Evolutionary conservation across 2,113 vertebrate species (phyloP).

Genomic region (Dipodomys ordii): DNA sequence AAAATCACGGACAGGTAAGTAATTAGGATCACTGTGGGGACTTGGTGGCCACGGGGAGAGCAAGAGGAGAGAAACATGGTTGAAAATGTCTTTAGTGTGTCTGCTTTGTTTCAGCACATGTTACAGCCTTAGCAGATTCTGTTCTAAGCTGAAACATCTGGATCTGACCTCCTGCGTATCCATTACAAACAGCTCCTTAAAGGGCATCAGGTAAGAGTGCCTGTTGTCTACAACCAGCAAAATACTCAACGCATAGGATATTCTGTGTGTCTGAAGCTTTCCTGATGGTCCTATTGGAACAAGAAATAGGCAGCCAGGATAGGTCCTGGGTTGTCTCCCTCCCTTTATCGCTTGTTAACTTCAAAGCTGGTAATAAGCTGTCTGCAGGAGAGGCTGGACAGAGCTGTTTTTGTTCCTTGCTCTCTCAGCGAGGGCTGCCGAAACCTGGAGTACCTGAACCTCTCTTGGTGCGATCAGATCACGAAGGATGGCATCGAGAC

Average conservation of each 20-base stretch:
- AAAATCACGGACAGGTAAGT: slow-evolving; percentile 96
- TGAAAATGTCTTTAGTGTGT: slow-evolving; percentile 84
- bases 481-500: slow-evolving; percentile 95
- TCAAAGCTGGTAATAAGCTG: not conserved
- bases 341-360: not conserved
- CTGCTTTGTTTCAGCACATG: slow-evolving; percentile 91
- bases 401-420: slow-evolving; percentile 61
- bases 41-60: not conserved
- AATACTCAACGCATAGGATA: not conserved
- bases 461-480: slow-evolving; percentile 97
- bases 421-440: slow-evolving; percentile 93
- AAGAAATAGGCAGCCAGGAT: not conserved
- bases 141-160: slow-evolving; percentile 95
- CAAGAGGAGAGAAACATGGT: slow-evolving; percentile 71
- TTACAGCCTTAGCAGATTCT: slow-evolving; percentile 97
- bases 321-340: not conserved
- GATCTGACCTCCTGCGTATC: slow-evolving; percentile 97
- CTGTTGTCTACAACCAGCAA: slow-evolving; percentile 39
- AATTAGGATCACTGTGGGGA: slow-evolving; percentile 45
- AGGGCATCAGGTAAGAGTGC: slow-evolving; percentile 93
- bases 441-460: slow-evolving; percentile 94
- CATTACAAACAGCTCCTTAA: slow-evolving; percentile 95
- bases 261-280: slow-evolving; percentile 9
- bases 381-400: not conserved
- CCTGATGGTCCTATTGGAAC: not conserved